Evolutionary conservation across 2,888 invertebrate species (phyloP).

Genomic region (Lottia gigantea): DNA sequence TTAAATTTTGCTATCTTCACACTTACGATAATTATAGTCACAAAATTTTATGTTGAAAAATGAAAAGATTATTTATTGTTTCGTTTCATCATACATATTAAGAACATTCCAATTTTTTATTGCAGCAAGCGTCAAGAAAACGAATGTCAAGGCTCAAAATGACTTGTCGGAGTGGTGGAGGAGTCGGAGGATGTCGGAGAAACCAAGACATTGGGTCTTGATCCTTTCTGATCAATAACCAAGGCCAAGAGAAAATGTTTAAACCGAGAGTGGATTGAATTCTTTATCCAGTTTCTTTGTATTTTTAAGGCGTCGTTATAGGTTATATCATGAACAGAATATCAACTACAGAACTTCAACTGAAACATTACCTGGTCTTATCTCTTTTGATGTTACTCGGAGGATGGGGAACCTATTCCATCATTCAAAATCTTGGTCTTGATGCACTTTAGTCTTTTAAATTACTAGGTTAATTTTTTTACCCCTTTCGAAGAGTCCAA

Average conservation of each 20-base stretch:
- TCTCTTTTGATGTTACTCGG: conserved; percentile 27
- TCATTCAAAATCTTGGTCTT: conserved; percentile 61
- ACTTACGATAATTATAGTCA: too few species aligned
- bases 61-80: too few species aligned
- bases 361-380: conserved; percentile 39
- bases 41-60: too few species aligned
- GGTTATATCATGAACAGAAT: conserved; percentile 44
- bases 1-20: conserved; percentile 30
- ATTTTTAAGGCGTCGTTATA: conserved; percentile 51
- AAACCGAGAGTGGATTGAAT: conserved; percentile 69
- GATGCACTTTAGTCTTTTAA: conserved; percentile 79
- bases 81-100: too few species aligned
- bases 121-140: too few species aligned
- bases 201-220: conserved; percentile 67
- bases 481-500: conserved; percentile 52
- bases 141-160: too few species aligned
- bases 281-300: conserved; percentile 33
- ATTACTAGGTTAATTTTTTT: conserved; percentile 75
- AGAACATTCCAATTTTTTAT: too few species aligned
- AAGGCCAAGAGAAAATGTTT: conserved; percentile 80
- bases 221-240: conserved; percentile 78
- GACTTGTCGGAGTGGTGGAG: too few species aligned
- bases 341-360: conserved; percentile 37
- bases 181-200: too few species aligned
- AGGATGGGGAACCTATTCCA: conserved; percentile 36